Evolutionary conservation across 1,140 invertebrate genomes (phyloP), one percentile per base, ranked within the genome.

Genomic region (Solenopsis fugax): DNA sequence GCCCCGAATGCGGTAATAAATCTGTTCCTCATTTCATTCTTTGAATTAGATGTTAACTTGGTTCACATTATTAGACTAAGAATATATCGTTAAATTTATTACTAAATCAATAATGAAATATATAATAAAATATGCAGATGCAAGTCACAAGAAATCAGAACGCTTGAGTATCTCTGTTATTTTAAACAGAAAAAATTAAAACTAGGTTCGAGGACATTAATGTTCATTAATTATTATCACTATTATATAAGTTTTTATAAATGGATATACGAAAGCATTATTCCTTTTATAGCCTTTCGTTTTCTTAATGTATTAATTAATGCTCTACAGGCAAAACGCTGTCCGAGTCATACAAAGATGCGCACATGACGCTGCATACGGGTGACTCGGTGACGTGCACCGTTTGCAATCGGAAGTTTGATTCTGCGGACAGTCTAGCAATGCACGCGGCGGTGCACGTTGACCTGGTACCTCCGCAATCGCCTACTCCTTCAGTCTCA

Each of bases 371-470:
- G 34, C 95, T 97, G 80, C 97, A 97, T 87, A 94, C 94, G 24
- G 95, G 95, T 18, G 92, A 93, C 76, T 95, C 94, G 24, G 95
- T 90, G 94, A 96, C 91, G 64, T 97, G 97, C 89, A 94, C 95
- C n/a, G 95, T 96, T 7, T 97, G 97, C 78, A 97, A 97, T 90
- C 95, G 96, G 60, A 96, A 97, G 86, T 97, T 97, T 87, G 95
- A 96, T 41, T 96, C 96, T 0, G 90, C 94, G 1, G 96, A 96
- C 50, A 97, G 96, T 92, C 95, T 97, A 12, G 95, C 96, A 13
- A 97, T 97, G 97, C 97, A 98, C 93, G 95, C 96, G 76, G 96
- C 96, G 81, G 97, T 97, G 45, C 97, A 98, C 77, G 91, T 89
- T 0, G 94, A 95, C 24, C 48, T 88, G 0, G 85, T 85, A 48